A percentile compares a stretch with the other conserved stretches of the same genome.
Evolutionary conservation across 2,888 invertebrate genomes (phyloP).

Genomic region (Drosophila conformis): DNA sequence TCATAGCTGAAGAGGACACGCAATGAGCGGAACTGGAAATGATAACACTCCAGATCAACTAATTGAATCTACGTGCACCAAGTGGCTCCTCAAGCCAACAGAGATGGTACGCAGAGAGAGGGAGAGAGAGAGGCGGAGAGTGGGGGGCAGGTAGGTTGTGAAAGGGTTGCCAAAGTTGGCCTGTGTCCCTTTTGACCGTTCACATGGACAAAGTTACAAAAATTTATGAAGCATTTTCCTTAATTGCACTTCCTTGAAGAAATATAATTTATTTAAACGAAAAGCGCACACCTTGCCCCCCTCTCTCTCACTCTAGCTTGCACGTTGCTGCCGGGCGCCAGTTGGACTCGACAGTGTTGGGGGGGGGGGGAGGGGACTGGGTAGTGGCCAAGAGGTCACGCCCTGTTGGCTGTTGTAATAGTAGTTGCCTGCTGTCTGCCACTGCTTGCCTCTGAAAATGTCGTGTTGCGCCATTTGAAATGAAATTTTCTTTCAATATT

Average conservation of each 20-base stretch:
- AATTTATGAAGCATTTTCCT: conserved; percentile 85
- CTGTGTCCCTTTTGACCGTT: conserved; percentile 7
- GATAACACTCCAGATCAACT: conserved; percentile 57
- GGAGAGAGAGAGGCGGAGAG: too few relatives aligned
- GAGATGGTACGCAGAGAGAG: not conserved
- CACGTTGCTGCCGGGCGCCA: conserved; percentile 17
- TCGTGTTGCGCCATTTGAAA: conserved; percentile 71
- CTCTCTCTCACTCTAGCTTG: not conserved
- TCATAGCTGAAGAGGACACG: conserved; percentile 21
- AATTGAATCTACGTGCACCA: conserved; percentile 61
- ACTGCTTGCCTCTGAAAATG: conserved; percentile 38
- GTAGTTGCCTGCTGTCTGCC: conserved; percentile 34
- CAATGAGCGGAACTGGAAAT: conserved; percentile 53
- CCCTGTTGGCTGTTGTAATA: conserved; percentile 27
- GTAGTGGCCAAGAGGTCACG: conserved; percentile 27
- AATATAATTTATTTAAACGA: conserved; percentile 84
- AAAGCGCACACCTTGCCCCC: conserved; percentile 76
- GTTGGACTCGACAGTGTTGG: conserved; percentile 16
- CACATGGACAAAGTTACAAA: conserved; percentile 66
- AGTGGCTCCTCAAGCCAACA: conserved; percentile 37
- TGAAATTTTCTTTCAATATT: conserved; percentile 70
- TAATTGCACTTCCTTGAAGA: conserved; percentile 84
- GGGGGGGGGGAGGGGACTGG: too few relatives aligned
- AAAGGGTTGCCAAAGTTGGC: conserved; percentile 21
- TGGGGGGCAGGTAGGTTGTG: not conserved